Evolutionary conservation across 2,113 vertebrate genomes (phyloP), one percentile per base, ranked within the genome.

Genomic region (Myotis lucifugus): DNA sequence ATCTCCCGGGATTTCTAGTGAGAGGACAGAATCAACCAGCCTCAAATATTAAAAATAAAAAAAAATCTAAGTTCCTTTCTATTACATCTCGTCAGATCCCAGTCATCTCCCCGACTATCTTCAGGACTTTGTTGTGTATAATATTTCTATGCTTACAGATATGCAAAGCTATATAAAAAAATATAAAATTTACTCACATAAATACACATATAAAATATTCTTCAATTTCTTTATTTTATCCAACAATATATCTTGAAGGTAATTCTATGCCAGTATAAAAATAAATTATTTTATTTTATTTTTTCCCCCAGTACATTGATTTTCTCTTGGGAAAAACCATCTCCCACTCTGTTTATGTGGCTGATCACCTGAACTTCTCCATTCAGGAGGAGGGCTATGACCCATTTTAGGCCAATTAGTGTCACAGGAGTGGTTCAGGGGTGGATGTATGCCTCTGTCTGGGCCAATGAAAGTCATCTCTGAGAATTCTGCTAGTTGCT

Each of bases 181-280:
- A 76, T 72, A 32, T 29, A 52, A 32, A 77, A 78, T 82, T 94
- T 88, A 42, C 74, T 95, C 29, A 94, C 19, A 74, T 87, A 64
- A 85, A 34, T 50, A 70, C 46, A 87, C 34, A 32, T 48, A 66
- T 82, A 84, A 83, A 94, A 85, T 56, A 95, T 46, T 73, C 34
- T 50, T 5, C 6, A 40, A 73, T 17, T 29, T 93, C 3, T 54
- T 95, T 77, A 83, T 84, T 92, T 95, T 91, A 83, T 8, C n/a
- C 52, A 92, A 25, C 12, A 74, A 37, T 85, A 64, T 54, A 40
- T 56, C 48, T 91, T 82, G 61, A 88, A 85, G 64, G 17, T 73
- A 79, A 69, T 87, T 86, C 23, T 50, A 50, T 21, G 8, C 83
- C 37, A 56, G 66, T 73, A 89, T 59, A 50, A 59, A 56, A 56